Evolutionary conservation across 2,888 invertebrate genomes (phyloP).

Genomic region (Coenonympha glycerion): DNA sequence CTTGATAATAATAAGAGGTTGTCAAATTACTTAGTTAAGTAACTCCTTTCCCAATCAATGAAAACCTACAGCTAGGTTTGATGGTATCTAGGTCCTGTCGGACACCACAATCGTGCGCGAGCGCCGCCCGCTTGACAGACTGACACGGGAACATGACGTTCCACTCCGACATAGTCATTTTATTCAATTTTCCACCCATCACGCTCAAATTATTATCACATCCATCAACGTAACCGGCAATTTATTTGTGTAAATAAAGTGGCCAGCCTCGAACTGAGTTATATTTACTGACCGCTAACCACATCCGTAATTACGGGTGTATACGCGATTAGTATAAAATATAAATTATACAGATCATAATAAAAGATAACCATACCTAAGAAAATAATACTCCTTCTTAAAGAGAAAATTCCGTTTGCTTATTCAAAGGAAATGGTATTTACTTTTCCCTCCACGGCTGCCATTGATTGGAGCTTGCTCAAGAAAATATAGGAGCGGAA

Average conservation of each 20-base stretch:
- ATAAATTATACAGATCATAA: neutral
- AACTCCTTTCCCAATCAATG: too few relatives aligned
- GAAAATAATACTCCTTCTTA: neutral
- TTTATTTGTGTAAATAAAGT: slow-evolving; percentile 23
- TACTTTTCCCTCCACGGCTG: neutral
- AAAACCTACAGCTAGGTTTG: neutral
- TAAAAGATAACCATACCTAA: neutral
- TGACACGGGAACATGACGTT: slow-evolving; percentile 28
- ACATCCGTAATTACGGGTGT: slow-evolving; percentile 5
- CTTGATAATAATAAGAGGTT: too few relatives aligned
- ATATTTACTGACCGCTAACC: slow-evolving; percentile 4
- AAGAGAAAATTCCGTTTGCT: neutral
- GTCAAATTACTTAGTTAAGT: too few relatives aligned
- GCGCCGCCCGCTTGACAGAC: slow-evolving; percentile 34
- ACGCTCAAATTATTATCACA: slow-evolving; percentile 42
- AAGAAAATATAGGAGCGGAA: neutral
- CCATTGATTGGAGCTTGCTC: neutral
- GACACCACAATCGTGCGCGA: slow-evolving; percentile 26
- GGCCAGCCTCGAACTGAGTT: neutral
- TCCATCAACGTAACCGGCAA: slow-evolving; percentile 35
- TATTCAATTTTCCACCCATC: slow-evolving; percentile 47
- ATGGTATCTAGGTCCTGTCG: neutral
- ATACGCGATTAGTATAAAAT: neutral
- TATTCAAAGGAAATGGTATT: slow-evolving; percentile 1
- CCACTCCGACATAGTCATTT: slow-evolving; percentile 39